Base-by-base conservation (phyloP, 2,888 invertebrate genomes). In the Parelbella ahira region DNA sequence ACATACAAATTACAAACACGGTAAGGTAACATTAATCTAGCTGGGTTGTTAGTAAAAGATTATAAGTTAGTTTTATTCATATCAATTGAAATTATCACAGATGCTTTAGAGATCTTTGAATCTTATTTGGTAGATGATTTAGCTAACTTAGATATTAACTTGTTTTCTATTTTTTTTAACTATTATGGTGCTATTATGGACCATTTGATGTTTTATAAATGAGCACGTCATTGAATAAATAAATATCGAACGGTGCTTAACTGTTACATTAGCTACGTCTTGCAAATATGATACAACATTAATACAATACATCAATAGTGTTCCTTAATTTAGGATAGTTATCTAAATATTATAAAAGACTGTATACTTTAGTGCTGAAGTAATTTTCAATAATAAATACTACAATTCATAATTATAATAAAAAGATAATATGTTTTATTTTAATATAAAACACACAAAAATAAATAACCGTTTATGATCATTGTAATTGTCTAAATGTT, bases 81-180 rank as follows among this genome's bases (percentile, higher is more conserved):
- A 79, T 78, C 69, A 80, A 78, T 79, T 82, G 74, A 65, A 70
- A 68, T 80, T 87, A 87, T 87, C 87, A 87, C 86, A 87, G 86
- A 82, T 82, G 71, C 79, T 77, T 81, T 71, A 79, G 87, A 86
- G 87, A 87, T 87, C 86, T 77, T 83, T 69, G 59, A 75, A 77
- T 71, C 83, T 83, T 86, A 86, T 61, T 60, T 76, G 69, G 74
- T 84, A 84, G 72, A 63, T 74, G 68, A 72, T 67, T 66, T 64
- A 71, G 67, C 71, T 68, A 54, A 48, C 54, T 57, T 59, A 60
- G 49, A 50, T 49, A 53, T 56, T 50, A 47, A 55, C 51, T 45
- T 64, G 65, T 51, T 33, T 33, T 41, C 44, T 47, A 39, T 27
- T 30, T 36, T 28, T n/a, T 34, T 37, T 24, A 51, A 48, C 50